A percentile compares a stretch with the other conserved stretches of the same genome.
Conservation (phyloP, 2,113 vertebrate species). For the Motacilla tschutschensis region DNA sequence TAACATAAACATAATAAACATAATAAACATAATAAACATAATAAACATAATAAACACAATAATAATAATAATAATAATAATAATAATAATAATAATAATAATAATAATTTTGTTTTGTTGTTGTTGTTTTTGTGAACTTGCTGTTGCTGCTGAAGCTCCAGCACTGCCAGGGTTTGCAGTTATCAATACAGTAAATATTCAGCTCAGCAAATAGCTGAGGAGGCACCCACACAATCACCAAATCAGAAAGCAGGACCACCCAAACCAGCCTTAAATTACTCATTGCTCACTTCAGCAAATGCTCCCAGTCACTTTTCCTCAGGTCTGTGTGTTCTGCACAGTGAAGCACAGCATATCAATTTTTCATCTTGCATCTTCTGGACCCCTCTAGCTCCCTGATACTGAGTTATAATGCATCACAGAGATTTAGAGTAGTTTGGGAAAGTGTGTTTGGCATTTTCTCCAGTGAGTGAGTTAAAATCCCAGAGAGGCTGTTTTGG, state of each 20-base stretch:
- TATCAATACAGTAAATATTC: slow-evolving; percentile 15
- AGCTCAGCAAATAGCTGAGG: slow-evolving; percentile 17
- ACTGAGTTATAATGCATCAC: slow-evolving; percentile 18
- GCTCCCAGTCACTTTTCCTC: slow-evolving; percentile 35
- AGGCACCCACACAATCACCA: slow-evolving; percentile 14
- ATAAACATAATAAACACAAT: neutral
- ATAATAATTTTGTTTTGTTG: no score
- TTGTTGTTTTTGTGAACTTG: slow-evolving; percentile 14
- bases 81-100: no score
- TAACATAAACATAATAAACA: neutral
- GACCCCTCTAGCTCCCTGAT: slow-evolving; percentile 8
- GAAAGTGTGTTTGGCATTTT: slow-evolving; percentile 19
- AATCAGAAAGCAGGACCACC: slow-evolving; percentile 33
- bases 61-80: no score
- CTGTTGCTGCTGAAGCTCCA: neutral
- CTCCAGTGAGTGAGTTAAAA: slow-evolving; percentile 19
- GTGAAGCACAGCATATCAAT: slow-evolving; percentile 42
- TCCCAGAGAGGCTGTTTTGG: neutral
- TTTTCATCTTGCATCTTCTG: slow-evolving; percentile 55
- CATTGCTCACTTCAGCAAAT: slow-evolving; percentile 23
- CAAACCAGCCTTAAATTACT: slow-evolving; percentile 43
- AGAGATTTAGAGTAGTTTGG: slow-evolving; percentile 42
- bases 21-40: neutral
- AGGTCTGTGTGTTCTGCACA: slow-evolving; percentile 45
- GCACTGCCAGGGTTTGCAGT: neutral